Percentiles rank a stretch among this genome's conserved stretches.
phyloP scores from a whole-genome alignment of 2,888 invertebrate genomes.

The Drosophila niveifrons region DNA sequence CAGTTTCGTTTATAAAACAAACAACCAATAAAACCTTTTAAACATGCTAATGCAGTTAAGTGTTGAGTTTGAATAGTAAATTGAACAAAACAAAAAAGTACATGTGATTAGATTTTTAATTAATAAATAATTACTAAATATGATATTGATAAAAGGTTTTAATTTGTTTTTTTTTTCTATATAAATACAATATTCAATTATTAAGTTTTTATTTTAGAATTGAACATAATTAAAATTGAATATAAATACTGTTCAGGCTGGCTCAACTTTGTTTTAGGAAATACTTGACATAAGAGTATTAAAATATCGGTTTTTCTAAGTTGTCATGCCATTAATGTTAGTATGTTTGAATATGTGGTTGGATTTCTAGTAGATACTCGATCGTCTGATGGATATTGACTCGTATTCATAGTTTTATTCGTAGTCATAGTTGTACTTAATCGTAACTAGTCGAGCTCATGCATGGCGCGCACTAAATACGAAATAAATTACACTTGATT shows the following conservation, averaged over 20 bases:
- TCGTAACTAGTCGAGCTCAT: constrained; percentile 60
- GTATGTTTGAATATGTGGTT: constrained; percentile 15
- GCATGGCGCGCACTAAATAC: constrained; percentile 79
- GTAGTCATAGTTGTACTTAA: constrained; percentile 37
- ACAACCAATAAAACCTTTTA: too few species aligned
- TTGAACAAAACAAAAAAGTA: neutral
- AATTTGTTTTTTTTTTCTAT: neutral
- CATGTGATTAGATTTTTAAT: neutral
- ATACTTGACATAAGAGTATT: neutral
- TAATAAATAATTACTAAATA: neutral
- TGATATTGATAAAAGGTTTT: neutral
- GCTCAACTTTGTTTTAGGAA: too few species aligned
- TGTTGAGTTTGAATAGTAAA: neutral
- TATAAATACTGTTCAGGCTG: too few species aligned
- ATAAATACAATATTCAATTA: too few species aligned
- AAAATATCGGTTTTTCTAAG: neutral
- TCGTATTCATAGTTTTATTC: constrained; percentile 12
- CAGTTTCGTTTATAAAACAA: too few species aligned
- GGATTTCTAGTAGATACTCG: constrained; percentile 40
- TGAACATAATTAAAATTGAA: too few species aligned
- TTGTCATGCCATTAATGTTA: neutral
- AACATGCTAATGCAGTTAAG: too few species aligned
- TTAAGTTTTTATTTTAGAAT: neutral
- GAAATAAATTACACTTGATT: constrained; percentile 84
- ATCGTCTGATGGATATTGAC: constrained; percentile 37